These are phyloP conservation scores for Petaurus breviceps DNA, from an alignment of 2,113 vertebrate genomes.

Conservation along the genomic window DNA sequence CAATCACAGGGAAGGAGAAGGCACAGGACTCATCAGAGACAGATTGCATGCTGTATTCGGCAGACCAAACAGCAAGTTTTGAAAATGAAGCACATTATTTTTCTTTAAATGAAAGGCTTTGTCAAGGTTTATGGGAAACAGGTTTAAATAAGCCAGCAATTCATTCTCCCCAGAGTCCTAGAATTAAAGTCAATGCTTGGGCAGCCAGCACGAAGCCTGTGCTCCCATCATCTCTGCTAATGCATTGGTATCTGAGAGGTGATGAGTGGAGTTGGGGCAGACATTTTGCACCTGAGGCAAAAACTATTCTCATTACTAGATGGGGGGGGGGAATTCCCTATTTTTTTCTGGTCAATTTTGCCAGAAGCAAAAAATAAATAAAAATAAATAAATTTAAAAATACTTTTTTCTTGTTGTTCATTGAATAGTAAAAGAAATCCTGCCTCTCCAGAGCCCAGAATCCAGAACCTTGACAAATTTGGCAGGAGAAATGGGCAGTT, in stretches of 20 bases:
- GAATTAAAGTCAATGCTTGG: neutral
- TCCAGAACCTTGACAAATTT: accelerated
- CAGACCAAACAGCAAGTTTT: neutral
- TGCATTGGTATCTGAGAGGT: neutral
- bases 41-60: neutral
- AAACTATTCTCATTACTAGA: too few relatives aligned
- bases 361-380: constrained; percentile 6
- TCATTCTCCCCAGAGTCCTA: neutral
- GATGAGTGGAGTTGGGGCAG: neutral
- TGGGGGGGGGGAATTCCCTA: neutral
- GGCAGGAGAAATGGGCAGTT: neutral
- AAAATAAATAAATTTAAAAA: neutral
- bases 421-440: neutral
- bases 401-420: neutral
- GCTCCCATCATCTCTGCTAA: neutral
- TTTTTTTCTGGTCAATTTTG: neutral
- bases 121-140: constrained; percentile 14
- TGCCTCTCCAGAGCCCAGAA: neutral
- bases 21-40: neutral
- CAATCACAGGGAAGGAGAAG: neutral
- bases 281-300: neutral
- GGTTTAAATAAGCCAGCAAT: constrained; percentile 21
- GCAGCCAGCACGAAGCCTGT: accelerated
- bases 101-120: constrained; percentile 39
- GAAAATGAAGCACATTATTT: constrained; percentile 27